Evolutionary conservation across 2,797 vertebrate species (phyloP).

Genomic region (Glyptemys insculpta): DNA sequence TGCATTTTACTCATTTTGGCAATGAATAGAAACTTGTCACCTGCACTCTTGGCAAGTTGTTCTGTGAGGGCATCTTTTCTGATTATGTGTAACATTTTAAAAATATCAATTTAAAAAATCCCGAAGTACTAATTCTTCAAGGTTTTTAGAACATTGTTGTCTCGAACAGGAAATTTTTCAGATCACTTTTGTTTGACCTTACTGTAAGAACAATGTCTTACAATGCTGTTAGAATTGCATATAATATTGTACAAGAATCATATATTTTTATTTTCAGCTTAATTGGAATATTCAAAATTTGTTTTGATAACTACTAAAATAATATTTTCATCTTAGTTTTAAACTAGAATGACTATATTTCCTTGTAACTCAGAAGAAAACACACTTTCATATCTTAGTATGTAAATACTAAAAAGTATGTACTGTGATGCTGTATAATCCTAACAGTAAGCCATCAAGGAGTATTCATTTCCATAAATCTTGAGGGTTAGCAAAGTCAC

Average conservation of each 20-base stretch:
- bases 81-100: not conserved
- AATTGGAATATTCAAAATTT: not conserved
- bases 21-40: not conserved
- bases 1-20: constrained; percentile 37
- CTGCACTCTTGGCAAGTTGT: not conserved
- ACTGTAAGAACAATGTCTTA: not conserved
- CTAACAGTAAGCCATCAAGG: not conserved
- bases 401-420: not conserved
- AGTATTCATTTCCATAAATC: not conserved
- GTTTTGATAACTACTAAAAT: not conserved
- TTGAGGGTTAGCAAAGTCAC: not conserved
- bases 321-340: not conserved
- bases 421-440: not conserved
- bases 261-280: not conserved
- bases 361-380: not conserved
- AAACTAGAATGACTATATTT: not conserved
- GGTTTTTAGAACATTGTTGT: not conserved
- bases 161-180: not conserved
- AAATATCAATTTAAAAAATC: not conserved
- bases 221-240: not conserved
- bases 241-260: not conserved
- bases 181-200: not conserved
- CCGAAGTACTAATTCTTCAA: not conserved
- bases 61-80: not conserved
- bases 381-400: not conserved